A percentile compares a stretch with the other conserved stretches of the same genome.
These are phyloP conservation scores for Crocallis elinguaria DNA, from an alignment of 2,888 invertebrate species.

Conservation along the genomic window DNA sequence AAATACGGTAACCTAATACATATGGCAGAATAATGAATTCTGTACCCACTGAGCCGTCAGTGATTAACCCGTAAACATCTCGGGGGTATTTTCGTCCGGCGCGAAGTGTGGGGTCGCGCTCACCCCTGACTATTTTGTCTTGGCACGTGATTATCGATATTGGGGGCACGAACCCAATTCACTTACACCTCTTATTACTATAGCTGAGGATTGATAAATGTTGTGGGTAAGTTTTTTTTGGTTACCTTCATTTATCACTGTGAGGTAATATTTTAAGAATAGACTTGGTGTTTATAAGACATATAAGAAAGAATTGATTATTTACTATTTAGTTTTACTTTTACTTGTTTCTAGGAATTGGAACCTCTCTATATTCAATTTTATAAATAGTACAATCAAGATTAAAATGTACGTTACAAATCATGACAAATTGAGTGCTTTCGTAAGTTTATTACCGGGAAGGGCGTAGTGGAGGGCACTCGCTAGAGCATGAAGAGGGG, in stretches of 20 bases:
- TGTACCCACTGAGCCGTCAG: conserved; percentile 54
- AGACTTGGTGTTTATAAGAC: neutral
- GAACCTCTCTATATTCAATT: neutral
- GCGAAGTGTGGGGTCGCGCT: conserved; percentile 59
- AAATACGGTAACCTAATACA: conserved; percentile 42
- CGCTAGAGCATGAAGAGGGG: conserved; percentile 55
- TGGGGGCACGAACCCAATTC: conserved; percentile 75
- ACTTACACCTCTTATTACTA: conserved; percentile 65
- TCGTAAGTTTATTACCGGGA: conserved; percentile 45
- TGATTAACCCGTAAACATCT: conserved; percentile 73
- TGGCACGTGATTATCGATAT: conserved; percentile 74
- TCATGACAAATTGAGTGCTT: conserved; percentile 33
- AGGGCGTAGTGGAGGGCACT: conserved; percentile 45
- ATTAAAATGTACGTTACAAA: conserved; percentile 32
- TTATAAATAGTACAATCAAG: conserved; percentile 3
- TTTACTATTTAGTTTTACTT: neutral
- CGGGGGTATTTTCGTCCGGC: conserved; percentile 65
- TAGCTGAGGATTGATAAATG: conserved; percentile 64
- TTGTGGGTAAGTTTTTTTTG: conserved; percentile 30
- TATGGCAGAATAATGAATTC: conserved; percentile 57
- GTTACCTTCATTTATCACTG: conserved; percentile 16
- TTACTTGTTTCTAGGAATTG: neutral
- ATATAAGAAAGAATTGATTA: neutral
- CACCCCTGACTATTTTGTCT: conserved; percentile 59
- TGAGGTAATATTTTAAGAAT: conserved; percentile 4